These are phyloP conservation scores for Sitta europaea DNA, from an alignment of 2,113 vertebrate species.

Conservation along the genomic window DNA sequence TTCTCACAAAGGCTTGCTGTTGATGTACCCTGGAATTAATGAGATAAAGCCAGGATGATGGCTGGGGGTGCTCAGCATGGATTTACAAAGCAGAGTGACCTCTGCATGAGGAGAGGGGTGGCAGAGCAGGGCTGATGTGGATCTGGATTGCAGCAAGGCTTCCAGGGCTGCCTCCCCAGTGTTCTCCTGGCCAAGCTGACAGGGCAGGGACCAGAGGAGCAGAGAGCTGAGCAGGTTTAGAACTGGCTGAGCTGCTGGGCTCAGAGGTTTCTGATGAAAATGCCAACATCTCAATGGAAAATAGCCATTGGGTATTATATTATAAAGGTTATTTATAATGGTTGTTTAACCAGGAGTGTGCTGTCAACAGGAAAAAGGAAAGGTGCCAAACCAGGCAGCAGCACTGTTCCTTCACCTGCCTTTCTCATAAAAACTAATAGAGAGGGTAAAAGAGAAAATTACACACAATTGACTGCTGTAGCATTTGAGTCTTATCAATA, in stretches of 20 bases:
- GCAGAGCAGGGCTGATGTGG: background rate
- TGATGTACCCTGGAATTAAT: background rate
- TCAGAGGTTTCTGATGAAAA: background rate
- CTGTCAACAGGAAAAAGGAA: background rate
- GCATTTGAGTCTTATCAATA: background rate
- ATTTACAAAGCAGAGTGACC: background rate
- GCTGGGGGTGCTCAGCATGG: background rate
- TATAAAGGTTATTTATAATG: too few relatives aligned
- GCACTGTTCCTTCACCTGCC: background rate
- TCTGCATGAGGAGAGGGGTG: accelerated
- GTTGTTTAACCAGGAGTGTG: background rate
- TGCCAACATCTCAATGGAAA: background rate
- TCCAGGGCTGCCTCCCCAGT: background rate
- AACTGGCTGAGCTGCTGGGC: background rate
- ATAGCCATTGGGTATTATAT: too few relatives aligned
- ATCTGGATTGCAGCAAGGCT: background rate
- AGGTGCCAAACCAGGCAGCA: background rate
- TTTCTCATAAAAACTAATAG: background rate
- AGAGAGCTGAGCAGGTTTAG: background rate
- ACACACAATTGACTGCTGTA: background rate
- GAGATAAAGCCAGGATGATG: background rate
- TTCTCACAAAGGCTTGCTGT: background rate
- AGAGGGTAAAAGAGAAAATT: background rate
- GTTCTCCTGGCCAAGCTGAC: background rate
- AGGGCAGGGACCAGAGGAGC: background rate